These are phyloP conservation scores for Pinctada fucata DNA, from an alignment of 2,888 invertebrate species.

Conservation along the genomic window DNA sequence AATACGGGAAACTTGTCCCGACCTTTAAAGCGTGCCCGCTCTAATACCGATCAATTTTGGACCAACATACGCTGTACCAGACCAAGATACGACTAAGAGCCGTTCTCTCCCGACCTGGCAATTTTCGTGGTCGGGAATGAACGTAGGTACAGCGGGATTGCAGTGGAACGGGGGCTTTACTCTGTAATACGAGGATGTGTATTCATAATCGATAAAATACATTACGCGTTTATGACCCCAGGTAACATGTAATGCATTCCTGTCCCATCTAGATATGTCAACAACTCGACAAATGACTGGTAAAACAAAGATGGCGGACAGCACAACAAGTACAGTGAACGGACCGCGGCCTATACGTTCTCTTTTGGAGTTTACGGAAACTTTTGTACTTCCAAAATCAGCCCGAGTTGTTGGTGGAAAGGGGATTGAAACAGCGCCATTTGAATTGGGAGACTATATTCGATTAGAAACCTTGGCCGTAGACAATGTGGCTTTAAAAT, in stretches of 20 bases:
- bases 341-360: constrained; percentile 34
- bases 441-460: constrained; percentile 60
- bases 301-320: constrained; percentile 55
- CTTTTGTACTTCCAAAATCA: constrained; percentile 56
- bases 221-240: constrained; percentile 17
- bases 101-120: too few relatives aligned
- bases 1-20: too few relatives aligned
- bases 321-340: neutral
- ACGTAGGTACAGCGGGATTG: too few relatives aligned
- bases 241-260: constrained; percentile 1
- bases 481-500: constrained; percentile 56
- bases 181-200: neutral
- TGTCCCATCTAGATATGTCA: constrained; percentile 7
- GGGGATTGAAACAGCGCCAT: constrained; percentile 46
- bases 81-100: too few relatives aligned
- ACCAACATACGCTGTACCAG: too few relatives aligned
- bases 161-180: too few relatives aligned
- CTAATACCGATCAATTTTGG: too few relatives aligned
- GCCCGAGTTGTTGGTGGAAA: constrained; percentile 58
- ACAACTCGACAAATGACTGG: constrained; percentile 15
- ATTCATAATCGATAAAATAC: neutral
- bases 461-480: constrained; percentile 57
- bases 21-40: too few relatives aligned
- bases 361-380: constrained; percentile 56
- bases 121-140: too few relatives aligned